Evolutionary conservation across 2,113 vertebrate species (phyloP), one percentile per base, ranked within the genome.

Genomic region (Gavialis gangeticus): DNA sequence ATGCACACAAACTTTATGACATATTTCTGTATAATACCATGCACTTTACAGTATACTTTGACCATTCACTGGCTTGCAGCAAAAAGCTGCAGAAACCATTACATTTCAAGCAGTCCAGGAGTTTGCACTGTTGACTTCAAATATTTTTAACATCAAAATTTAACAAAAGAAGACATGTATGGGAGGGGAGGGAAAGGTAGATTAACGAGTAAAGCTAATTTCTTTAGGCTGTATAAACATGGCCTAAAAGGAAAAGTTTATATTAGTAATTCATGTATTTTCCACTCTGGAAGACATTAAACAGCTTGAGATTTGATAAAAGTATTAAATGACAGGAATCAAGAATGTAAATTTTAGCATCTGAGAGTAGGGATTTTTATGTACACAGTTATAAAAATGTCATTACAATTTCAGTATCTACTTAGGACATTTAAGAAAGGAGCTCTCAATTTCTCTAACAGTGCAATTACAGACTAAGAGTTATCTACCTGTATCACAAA

Each of bases 381-480:
- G 14, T 75, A 62, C 17, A 18, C 11, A 30, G 19, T 75, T 67
- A 46, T 3, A 19, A 19, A 79, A 22, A 28, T 12, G 85, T 37
- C 17, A 22, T 77, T 17, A 69, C 19, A 30, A 19, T 56, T 64
- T 13, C 4, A 62, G 4, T 3, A 34, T 10, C 75, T 64, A 24
- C 10, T 66, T 15, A 69, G 34, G 75, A 73, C 0, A 1, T n/a
- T 77, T 28, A 5, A 17, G 58, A 25, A 1, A 55, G 64, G 25
- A 4, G 4, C 46, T 89, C 27, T 69, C 4, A 5, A 9, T 86
- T 57, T 10, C 3, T 34, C 28, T 28, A 73, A 54, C 0, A 3
- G 11, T 87, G 75, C 1, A 0, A 15, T 67, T 62, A 12, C 7
- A 46, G 3, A 21, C 10, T 19, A 66, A 67, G 89, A 24, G 12